phyloP scores from a whole-genome alignment of 1,140 invertebrate genomes.

The Aleiodes sp. region DNA sequence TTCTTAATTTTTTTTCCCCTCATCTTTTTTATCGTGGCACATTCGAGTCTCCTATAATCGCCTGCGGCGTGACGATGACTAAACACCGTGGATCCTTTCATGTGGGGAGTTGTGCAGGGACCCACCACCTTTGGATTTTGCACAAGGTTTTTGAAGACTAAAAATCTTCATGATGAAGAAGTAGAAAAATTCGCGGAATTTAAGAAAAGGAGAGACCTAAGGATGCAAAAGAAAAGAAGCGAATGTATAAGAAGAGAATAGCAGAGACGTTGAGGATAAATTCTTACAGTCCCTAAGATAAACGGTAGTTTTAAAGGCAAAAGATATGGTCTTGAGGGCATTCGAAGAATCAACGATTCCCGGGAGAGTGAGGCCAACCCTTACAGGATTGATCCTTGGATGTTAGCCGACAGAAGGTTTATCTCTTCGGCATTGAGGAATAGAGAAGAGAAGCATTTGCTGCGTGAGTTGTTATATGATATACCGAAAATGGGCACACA shows the following conservation, averaged over 20 bases:
- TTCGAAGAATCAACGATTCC: constrained; percentile 11
- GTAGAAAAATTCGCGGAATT: too few species aligned
- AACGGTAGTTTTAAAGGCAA: constrained; percentile 12
- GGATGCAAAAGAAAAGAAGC: neutral
- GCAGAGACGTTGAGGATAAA: neutral
- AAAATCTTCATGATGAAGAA: too few species aligned
- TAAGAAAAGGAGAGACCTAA: too few species aligned
- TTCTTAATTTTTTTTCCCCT: neutral
- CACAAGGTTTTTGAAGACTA: too few species aligned
- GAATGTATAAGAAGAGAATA: neutral
- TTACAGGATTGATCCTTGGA: constrained; percentile 17
- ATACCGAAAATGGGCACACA: constrained; percentile 5
- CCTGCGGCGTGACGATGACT: constrained; percentile 27
- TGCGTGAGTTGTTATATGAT: constrained; percentile 16
- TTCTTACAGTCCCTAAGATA: neutral
- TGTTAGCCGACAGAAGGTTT: constrained; percentile 11
- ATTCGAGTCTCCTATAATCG: constrained; percentile 20
- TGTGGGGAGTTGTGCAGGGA: neutral
- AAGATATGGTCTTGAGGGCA: constrained; percentile 13
- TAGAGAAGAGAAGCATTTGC: neutral
- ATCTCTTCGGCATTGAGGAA: constrained; percentile 6
- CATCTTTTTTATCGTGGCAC: constrained; percentile 18
- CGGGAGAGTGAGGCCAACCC: constrained; percentile 13
- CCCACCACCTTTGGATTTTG: neutral
- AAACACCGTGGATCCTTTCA: constrained; percentile 12